phyloP scores from a whole-genome alignment of 1,140 invertebrate species.

The Zaprionus africanus region DNA sequence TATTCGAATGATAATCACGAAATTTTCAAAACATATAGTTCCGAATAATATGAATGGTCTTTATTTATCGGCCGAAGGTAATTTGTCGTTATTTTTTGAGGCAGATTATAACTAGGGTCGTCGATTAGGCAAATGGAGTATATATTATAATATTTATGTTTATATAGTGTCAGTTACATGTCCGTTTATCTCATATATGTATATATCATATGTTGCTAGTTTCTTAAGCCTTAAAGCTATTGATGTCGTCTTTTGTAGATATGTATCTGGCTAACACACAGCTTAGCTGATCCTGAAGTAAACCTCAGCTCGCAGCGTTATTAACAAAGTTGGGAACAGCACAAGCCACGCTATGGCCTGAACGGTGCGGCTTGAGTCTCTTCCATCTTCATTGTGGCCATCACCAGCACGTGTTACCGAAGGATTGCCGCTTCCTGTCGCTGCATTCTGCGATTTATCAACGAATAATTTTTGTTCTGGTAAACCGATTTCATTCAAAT shows the following conservation, averaged over 20 bases:
- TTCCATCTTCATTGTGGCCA: constrained; percentile 33
- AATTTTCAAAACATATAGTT: no score
- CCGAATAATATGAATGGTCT: no score
- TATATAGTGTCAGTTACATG: constrained; percentile 17
- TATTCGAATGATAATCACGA: no score
- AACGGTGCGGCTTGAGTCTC: constrained; percentile 35
- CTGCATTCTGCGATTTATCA: constrained; percentile 84
- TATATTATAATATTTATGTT: background rate
- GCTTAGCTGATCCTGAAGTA: constrained; percentile 51
- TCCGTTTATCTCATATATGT: background rate
- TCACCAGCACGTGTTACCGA: constrained; percentile 68
- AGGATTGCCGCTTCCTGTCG: constrained; percentile 69
- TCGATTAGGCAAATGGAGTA: constrained; percentile 47
- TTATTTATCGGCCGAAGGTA: no score
- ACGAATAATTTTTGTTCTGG: constrained; percentile 88
- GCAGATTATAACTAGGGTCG: constrained; percentile 74
- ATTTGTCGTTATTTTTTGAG: constrained; percentile 23
- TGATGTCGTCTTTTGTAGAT: constrained; percentile 32
- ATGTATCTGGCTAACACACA: constrained; percentile 56
- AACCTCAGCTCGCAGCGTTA: constrained; percentile 38
- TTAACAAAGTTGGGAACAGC: constrained; percentile 44
- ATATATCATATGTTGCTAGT: constrained; percentile 26
- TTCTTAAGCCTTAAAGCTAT: constrained; percentile 50
- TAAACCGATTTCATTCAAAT: constrained; percentile 89
- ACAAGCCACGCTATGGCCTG: constrained; percentile 56